phyloP scores from a whole-genome alignment of 2,888 invertebrate genomes.

The Pseudanteris insignis region DNA sequence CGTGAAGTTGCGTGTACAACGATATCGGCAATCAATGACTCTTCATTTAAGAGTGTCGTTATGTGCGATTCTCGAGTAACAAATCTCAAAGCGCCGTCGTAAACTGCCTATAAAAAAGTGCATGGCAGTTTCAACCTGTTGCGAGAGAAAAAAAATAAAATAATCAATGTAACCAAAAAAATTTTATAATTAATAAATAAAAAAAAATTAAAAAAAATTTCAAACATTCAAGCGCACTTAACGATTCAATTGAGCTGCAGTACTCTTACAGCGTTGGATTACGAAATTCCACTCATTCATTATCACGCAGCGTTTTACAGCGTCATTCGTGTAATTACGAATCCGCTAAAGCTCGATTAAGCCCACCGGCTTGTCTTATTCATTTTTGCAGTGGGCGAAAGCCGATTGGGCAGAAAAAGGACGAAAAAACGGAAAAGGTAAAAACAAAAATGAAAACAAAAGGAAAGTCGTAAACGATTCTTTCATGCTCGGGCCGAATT shows the following conservation, averaged over 20 bases:
- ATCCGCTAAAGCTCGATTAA: constrained; percentile 2
- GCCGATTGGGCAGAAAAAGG: too few species aligned
- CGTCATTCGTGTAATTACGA: constrained; percentile 18
- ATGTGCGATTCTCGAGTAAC: constrained; percentile 51
- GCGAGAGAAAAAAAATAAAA: too few species aligned
- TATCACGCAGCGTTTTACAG: constrained; percentile 10
- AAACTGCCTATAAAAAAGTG: constrained; percentile 58
- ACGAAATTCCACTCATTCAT: constrained; percentile 17
- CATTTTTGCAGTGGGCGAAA: too few species aligned
- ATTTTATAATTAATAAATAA: too few species aligned
- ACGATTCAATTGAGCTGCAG: too few species aligned
- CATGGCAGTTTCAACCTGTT: too few species aligned
- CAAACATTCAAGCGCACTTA: too few species aligned
- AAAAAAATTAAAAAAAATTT: too few species aligned
- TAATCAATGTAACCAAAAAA: too few species aligned
- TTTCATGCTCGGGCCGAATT: constrained; percentile 35
- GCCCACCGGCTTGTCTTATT: background rate
- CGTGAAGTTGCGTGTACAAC: constrained; percentile 27
- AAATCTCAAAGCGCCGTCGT: constrained; percentile 54
- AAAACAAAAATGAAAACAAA: too few species aligned
- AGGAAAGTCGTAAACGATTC: constrained; percentile 23
- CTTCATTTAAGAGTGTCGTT: constrained; percentile 38
- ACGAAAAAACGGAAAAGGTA: too few species aligned
- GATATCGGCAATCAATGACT: constrained; percentile 37
- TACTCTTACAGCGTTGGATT: constrained; percentile 52